phyloP scores from a whole-genome alignment of 1,140 invertebrate species.

The Hetaerina americana region DNA sequence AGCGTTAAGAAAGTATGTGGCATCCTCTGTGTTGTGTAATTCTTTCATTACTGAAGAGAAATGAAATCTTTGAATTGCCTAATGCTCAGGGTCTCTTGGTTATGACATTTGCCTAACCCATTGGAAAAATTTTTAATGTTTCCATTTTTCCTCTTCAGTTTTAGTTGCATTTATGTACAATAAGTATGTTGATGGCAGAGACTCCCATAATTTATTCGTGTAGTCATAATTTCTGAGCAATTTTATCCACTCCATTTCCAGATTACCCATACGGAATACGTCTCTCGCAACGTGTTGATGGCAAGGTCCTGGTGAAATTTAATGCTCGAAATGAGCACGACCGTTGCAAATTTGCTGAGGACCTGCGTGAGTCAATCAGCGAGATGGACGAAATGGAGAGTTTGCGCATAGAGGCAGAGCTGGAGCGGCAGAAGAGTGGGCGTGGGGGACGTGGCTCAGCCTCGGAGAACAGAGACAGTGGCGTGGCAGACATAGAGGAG shows the following conservation, averaged over 20 bases:
- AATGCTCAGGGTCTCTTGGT: background rate
- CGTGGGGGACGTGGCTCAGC: conserved; percentile 31
- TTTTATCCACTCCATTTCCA: conserved; percentile 28
- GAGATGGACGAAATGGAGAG: conserved; percentile 95
- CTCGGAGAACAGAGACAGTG: conserved; percentile 68
- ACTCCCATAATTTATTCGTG: too few species aligned
- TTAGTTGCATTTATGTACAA: background rate
- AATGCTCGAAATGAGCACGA: conserved; percentile 92
- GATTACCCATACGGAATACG: conserved; percentile 91
- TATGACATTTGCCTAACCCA: background rate
- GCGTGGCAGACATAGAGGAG: conserved; percentile 82
- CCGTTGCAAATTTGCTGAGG: conserved; percentile 85
- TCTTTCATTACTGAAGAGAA: too few species aligned
- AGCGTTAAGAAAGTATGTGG: too few species aligned
- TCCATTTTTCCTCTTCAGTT: background rate
- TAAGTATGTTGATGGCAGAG: background rate
- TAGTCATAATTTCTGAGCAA: background rate
- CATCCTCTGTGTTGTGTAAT: too few species aligned
- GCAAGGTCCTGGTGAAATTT: conserved; percentile 81
- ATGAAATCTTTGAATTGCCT: background rate
- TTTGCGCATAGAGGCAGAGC: conserved; percentile 67
- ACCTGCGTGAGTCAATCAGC: conserved; percentile 80
- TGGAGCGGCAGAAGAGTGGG: conserved; percentile 59
- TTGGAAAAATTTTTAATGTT: background rate
- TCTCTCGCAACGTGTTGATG: conserved; percentile 79